Percentiles rank a stretch among this genome's conserved stretches.
These are phyloP conservation scores for Microplitis demolitor DNA, from an alignment of 1,140 invertebrate species.

Conservation along the genomic window DNA sequence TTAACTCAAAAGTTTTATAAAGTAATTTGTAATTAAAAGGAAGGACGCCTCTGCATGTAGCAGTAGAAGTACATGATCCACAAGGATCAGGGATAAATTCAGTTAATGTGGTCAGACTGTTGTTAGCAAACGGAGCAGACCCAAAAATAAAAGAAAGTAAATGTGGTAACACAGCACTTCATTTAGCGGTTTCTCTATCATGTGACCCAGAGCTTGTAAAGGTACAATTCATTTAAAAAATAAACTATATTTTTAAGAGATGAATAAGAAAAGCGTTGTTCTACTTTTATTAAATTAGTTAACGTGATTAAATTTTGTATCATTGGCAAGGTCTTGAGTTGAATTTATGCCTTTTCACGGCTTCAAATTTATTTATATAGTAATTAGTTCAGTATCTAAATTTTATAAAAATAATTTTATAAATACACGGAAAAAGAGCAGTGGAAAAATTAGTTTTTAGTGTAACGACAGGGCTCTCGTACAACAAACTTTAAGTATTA, in stretches of 20 bases:
- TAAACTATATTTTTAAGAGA: background rate
- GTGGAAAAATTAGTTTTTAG: no score
- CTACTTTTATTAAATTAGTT: no score
- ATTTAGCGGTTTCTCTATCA: constrained; percentile 39
- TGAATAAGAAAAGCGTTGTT: no score
- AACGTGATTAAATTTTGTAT: no score
- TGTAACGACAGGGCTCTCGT: no score
- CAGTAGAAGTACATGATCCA: constrained; percentile 41
- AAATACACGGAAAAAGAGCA: no score
- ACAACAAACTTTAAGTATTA: no score
- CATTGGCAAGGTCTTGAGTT: no score
- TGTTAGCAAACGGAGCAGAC: constrained; percentile 45
- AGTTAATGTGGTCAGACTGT: constrained; percentile 34
- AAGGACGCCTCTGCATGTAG: constrained; percentile 47
- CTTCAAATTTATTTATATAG: no score
- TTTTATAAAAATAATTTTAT: no score
- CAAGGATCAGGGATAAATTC: constrained; percentile 17
- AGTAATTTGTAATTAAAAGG: constrained; percentile 31
- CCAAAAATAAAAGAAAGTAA: constrained; percentile 38
- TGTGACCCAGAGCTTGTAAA: constrained; percentile 45
- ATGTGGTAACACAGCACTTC: constrained; percentile 44
- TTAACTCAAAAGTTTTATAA: background rate
- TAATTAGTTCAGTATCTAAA: no score
- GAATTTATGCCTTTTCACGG: no score
- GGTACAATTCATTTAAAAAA: constrained; percentile 33